Conservation (phyloP, 2,113 vertebrate genomes). For the Dolichotis patagonum region DNA sequence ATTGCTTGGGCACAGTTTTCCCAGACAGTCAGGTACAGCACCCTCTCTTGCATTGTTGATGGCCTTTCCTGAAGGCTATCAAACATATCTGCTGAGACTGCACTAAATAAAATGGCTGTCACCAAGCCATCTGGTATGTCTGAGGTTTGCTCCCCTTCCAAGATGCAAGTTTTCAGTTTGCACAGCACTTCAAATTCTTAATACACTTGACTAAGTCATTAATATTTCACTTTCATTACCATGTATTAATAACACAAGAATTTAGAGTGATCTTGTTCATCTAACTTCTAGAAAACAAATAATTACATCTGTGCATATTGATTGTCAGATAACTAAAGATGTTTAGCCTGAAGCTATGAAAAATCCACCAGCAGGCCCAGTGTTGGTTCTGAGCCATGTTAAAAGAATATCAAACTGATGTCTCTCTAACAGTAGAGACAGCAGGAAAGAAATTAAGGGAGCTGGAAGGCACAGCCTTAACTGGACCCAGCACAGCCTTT, state of each 20-base stretch:
- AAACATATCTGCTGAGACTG: constrained; percentile 79
- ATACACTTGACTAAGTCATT: constrained; percentile 72
- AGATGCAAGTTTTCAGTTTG: constrained; percentile 79
- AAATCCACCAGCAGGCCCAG: constrained; percentile 78
- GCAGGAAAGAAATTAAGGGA: not conserved
- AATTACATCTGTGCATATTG: constrained; percentile 79
- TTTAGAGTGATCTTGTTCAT: constrained; percentile 80
- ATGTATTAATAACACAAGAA: constrained; percentile 78
- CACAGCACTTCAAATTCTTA: constrained; percentile 74
- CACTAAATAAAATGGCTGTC: constrained; percentile 77
- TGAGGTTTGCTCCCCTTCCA: constrained; percentile 63
- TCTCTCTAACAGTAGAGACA: constrained; percentile 59
- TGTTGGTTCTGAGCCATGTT: constrained; percentile 70
- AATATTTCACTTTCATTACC: constrained; percentile 80
- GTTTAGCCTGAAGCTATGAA: constrained; percentile 81
- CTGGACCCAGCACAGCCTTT: not conserved
- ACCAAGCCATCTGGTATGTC: constrained; percentile 80
- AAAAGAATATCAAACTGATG: constrained; percentile 63
- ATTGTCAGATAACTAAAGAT: constrained; percentile 80
- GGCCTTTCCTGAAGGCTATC: constrained; percentile 83
- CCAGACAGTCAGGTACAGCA: constrained; percentile 60
- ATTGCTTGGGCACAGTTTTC: constrained; percentile 8
- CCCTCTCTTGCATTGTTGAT: constrained; percentile 71
- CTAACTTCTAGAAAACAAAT: constrained; percentile 82
- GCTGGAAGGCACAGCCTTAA: not conserved